A percentile compares a stretch with the other conserved stretches of the same genome.
Evolutionary conservation across 2,797 vertebrate species (phyloP).

Genomic region (Dicrostonyx torquatus): DNA sequence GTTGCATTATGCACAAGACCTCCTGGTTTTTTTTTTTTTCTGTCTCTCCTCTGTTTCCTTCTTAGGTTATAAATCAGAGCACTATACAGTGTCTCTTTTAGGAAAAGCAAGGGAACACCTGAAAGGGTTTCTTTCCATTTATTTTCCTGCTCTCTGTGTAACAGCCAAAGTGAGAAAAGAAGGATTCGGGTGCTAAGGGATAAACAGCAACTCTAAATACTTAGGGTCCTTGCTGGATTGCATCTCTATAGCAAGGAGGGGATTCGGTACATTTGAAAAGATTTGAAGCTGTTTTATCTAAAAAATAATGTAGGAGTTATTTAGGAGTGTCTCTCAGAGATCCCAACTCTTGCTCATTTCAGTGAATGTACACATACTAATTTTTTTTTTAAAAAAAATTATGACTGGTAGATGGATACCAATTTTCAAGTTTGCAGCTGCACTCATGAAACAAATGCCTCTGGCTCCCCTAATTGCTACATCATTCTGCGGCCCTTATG

Average conservation of each 20-base stretch:
- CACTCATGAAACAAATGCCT: not conserved
- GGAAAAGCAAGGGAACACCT: conserved; percentile 5
- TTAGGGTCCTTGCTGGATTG: conserved; percentile 1
- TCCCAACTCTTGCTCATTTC: not conserved
- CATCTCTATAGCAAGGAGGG: not conserved
- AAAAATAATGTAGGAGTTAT: conserved; percentile 48
- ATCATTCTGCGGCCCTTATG: not conserved
- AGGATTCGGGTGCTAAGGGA: not conserved
- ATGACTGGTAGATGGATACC: not conserved
- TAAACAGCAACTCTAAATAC: not conserved
- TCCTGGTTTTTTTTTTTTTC: not conserved
- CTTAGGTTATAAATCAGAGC: not conserved
- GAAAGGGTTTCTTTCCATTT: not conserved
- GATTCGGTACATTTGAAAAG: conserved; percentile 35
- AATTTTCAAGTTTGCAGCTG: not conserved
- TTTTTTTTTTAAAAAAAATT: not conserved
- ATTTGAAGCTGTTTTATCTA: conserved; percentile 47
- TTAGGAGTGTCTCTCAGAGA: not conserved
- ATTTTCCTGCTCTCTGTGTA: not conserved
- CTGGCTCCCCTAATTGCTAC: not conserved
- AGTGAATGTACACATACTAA: not conserved
- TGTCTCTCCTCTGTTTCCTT: not conserved
- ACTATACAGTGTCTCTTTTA: conserved; percentile 12
- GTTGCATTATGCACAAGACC: conserved; percentile 31
- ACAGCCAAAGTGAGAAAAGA: not conserved